A percentile compares a stretch with the other conserved stretches of the same genome.
Evolutionary conservation across 2,113 vertebrate genomes (phyloP).

Genomic region (Raja brachyura): DNA sequence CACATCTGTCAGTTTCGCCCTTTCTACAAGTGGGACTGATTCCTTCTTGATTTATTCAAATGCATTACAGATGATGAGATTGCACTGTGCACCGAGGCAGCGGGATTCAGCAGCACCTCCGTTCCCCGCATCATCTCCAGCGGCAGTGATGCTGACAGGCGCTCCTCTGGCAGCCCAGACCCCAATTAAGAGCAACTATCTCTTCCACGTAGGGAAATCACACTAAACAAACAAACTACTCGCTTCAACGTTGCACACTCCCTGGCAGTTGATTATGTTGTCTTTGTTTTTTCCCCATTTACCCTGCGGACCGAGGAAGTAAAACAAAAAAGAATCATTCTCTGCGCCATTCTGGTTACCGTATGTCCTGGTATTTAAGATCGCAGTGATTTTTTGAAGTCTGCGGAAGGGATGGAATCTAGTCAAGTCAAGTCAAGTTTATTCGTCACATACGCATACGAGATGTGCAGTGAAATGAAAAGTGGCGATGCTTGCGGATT

Average conservation of each 20-base stretch:
- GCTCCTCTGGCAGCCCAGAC: neutral
- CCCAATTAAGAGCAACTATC: slow-evolving; percentile 26
- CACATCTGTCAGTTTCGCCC: neutral
- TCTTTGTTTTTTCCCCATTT: neutral
- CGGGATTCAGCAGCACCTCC: neutral
- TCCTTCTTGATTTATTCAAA: slow-evolving; percentile 31
- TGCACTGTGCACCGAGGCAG: neutral
- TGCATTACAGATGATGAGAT: slow-evolving; percentile 34
- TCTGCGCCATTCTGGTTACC: neutral
- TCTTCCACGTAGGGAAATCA: slow-evolving; percentile 4
- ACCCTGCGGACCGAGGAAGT: neutral
- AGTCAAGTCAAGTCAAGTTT: neutral
- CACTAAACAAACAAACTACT: slow-evolving; percentile 6
- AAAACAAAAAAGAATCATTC: neutral
- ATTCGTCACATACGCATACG: neutral
- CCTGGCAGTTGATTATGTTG: neutral
- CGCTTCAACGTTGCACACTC: neutral
- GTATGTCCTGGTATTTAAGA: neutral
- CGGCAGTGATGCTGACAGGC: neutral
- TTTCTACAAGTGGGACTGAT: slow-evolving; percentile 14
- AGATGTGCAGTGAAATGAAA: too few species aligned
- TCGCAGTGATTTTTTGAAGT: neutral
- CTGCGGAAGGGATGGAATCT: neutral
- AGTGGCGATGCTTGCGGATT: too few species aligned
- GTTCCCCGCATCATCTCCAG: neutral